Percentiles rank a stretch among this genome's conserved stretches.
These are phyloP conservation scores for Oligia latruncula DNA, from an alignment of 2,888 invertebrate species.

Conservation along the genomic window DNA sequence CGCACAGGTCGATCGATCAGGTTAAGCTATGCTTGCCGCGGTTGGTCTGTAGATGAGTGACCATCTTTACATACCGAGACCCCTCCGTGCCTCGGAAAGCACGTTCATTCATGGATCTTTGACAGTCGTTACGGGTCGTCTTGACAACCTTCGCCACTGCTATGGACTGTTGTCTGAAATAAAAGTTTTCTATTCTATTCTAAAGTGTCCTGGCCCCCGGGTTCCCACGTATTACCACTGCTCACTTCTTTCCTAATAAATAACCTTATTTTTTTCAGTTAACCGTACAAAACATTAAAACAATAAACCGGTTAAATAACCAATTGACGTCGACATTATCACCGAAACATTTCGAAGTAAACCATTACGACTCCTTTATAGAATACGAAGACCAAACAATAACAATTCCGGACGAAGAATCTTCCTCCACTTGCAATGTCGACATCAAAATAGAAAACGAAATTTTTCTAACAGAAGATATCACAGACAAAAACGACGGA, in stretches of 20 bases:
- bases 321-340: constrained; percentile 67
- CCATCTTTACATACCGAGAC: too few species aligned
- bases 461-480: constrained; percentile 62
- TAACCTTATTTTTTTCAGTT: constrained; percentile 71
- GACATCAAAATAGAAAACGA: constrained; percentile 67
- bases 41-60: too few species aligned
- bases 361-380: constrained; percentile 69
- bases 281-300: constrained; percentile 72
- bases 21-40: too few species aligned
- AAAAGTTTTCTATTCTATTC: too few species aligned
- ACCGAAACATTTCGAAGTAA: constrained; percentile 58
- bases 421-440: constrained; percentile 38
- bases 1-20: too few species aligned
- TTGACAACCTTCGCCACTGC: too few species aligned
- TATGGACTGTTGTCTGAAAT: too few species aligned
- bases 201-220: not conserved
- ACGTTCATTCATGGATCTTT: too few species aligned
- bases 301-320: constrained; percentile 74
- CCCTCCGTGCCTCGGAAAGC: too few species aligned
- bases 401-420: constrained; percentile 22
- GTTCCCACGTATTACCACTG: not conserved
- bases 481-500: constrained; percentile 42
- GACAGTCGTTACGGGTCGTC: too few species aligned
- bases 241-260: not conserved
- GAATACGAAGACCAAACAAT: constrained; percentile 38